These are phyloP conservation scores for Dascillus cervinus DNA, from an alignment of 2,888 invertebrate species.

Conservation along the genomic window DNA sequence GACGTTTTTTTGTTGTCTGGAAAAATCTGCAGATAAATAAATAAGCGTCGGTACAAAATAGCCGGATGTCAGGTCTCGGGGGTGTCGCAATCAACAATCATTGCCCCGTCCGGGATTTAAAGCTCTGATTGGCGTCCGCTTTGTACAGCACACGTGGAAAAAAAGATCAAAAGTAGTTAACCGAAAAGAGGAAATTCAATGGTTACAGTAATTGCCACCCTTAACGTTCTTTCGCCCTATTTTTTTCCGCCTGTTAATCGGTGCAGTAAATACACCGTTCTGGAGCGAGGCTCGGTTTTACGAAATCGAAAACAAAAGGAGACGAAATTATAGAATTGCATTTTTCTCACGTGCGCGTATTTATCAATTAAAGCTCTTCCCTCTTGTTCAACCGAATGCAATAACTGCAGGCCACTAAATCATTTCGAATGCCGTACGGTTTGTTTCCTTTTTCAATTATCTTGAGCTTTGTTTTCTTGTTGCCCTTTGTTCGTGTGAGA, in stretches of 20 bases:
- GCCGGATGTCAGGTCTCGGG: constrained; percentile 26
- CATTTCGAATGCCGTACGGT: constrained; percentile 35
- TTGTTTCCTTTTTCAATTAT: constrained; percentile 33
- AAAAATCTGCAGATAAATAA: constrained; percentile 28
- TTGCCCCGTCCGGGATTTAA: constrained; percentile 22
- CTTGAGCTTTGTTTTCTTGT: constrained; percentile 8
- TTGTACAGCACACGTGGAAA: constrained; percentile 6
- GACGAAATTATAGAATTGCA: constrained; percentile 18
- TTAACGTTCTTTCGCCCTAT: no score
- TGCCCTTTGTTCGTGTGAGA: no score
- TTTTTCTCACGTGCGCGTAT: constrained; percentile 33
- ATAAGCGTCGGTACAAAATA: constrained; percentile 20
- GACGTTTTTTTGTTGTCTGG: no score
- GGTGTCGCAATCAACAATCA: constrained; percentile 36
- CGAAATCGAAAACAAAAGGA: no score
- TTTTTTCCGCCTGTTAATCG: no score
- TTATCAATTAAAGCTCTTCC: constrained; percentile 36
- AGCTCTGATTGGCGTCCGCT: constrained; percentile 12
- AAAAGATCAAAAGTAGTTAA: constrained; percentile 15
- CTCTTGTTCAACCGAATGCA: constrained; percentile 30
- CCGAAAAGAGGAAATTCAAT: constrained; percentile 7
- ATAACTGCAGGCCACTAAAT: constrained; percentile 33
- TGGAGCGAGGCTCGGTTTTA: no score
- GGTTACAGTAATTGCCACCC: constrained; percentile 15
- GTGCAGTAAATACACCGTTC: no score